phyloP scores from a whole-genome alignment of 2,888 invertebrate genomes.

The Dysmachus trigonus region DNA sequence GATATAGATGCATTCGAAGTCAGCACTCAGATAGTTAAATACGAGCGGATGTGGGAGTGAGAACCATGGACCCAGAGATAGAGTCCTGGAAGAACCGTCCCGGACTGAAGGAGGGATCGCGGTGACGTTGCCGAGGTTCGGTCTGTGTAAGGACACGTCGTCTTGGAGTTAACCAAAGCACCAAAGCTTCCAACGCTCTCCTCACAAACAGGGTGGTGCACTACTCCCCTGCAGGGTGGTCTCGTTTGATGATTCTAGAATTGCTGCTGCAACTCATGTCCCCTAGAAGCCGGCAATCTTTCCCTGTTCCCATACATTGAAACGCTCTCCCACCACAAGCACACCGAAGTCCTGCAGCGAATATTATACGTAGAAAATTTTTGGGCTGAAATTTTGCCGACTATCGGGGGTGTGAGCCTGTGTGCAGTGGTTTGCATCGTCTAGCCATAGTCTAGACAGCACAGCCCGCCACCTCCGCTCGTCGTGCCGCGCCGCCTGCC shows the following conservation, averaged over 20 bases:
- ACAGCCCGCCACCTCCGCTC: slow-evolving; percentile 51
- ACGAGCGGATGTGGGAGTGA: not conserved
- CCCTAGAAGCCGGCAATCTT: not conserved
- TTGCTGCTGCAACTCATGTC: slow-evolving; percentile 30
- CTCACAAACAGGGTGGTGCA: not conserved
- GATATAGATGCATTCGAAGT: slow-evolving; percentile 13
- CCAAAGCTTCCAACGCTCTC: not conserved
- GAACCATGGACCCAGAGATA: not conserved
- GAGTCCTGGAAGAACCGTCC: not conserved
- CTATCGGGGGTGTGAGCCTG: slow-evolving; percentile 51
- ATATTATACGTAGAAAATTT: slow-evolving; percentile 32
- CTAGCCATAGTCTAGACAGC: slow-evolving; percentile 55
- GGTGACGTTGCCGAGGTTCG: not conserved
- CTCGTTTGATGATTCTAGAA: slow-evolving; percentile 1
- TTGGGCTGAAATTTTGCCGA: slow-evolving; percentile 51
- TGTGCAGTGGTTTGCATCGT: slow-evolving; percentile 54
- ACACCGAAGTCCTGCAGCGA: not conserved
- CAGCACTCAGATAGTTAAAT: not conserved
- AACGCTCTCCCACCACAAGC: not conserved
- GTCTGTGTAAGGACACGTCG: not conserved
- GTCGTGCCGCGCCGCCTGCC: too few relatives aligned
- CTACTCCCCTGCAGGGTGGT: slow-evolving; percentile 1
- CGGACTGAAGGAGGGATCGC: slow-evolving; percentile 5
- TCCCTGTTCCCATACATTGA: not conserved
- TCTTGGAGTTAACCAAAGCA: not conserved